Conservation (phyloP, 2,797 vertebrate species). For the Poecile montanus region DNA sequence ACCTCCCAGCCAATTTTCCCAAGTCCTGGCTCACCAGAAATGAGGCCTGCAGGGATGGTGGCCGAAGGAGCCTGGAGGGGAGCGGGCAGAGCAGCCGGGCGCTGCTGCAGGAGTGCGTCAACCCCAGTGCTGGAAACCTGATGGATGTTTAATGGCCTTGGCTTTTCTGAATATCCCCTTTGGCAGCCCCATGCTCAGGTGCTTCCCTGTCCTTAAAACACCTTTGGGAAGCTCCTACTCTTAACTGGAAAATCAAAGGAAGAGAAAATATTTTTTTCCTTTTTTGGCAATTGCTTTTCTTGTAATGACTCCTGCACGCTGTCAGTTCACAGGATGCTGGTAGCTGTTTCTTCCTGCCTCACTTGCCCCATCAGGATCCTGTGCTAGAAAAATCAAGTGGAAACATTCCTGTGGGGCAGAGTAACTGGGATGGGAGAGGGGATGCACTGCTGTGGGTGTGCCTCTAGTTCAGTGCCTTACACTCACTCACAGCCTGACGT, state of each 20-base stretch:
- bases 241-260: not conserved
- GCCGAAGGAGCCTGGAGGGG: not conserved
- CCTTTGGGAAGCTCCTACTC: not conserved
- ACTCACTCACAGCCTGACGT: not conserved
- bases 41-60: no score
- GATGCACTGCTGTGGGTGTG: not conserved
- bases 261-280: not conserved
- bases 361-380: not conserved
- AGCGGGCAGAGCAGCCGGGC: accelerated
- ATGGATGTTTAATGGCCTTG: not conserved
- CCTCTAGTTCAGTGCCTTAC: not conserved
- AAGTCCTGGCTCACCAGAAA: not conserved
- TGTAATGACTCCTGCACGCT: not conserved
- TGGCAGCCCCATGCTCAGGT: not conserved
- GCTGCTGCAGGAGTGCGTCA: accelerated
- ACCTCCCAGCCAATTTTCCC: not conserved
- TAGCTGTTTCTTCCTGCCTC: not conserved
- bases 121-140: accelerated
- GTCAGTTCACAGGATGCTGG: not conserved
- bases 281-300: not conserved
- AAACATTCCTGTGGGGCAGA: not conserved
- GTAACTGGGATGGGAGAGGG: not conserved
- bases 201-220: not conserved
- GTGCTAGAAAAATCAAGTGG: not conserved
- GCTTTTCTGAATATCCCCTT: not conserved